Evolutionary conservation across 2,113 vertebrate genomes (phyloP), one percentile per base, ranked within the genome.

Genomic region (Smithornis capensis): DNA sequence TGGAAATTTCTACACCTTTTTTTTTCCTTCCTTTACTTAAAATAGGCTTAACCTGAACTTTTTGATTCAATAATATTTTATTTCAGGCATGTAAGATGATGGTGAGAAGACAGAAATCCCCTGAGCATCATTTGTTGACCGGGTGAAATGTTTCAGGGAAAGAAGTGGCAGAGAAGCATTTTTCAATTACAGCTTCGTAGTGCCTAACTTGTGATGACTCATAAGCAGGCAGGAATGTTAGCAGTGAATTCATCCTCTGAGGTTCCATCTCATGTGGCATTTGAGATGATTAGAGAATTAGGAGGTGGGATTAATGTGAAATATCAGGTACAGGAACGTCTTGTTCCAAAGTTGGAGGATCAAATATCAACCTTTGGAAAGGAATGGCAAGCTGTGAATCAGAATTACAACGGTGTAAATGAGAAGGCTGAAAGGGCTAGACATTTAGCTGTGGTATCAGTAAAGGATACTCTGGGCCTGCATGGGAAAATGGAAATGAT

Each of bases 211-310:
- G 73, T 64, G 57, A 65, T 80, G 85, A 83, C 42, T 96, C 53
- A 75, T 14, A 71, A 95, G 62, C n/a, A 65, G 76, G 40, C 89
- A 82, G 83, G 31, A 82, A 75, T n/a, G 18, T 60, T 60, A 91
- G 69, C 69, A 84, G 62, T 19, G 74, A 82, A 84, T 92, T 96
- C 87, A 53, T 87, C 87, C 78, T 95, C 91, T 49, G 62, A 95
- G 60, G 28, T 67, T 84, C 83, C 77, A 87, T 75, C 83, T 92
- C 56, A 67, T 38, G 63, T 91, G 94, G 77, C 81, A 91, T 95
- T 95, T 95, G 74, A 94, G 81, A 91, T 79, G 81, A 95, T 92
- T 91, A 87, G 74, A 91, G 81, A 96, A 96, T 89, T 78, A 95
- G 62, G 33, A 92, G 44, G 62, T 60, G 75, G 87, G 62, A 95